phyloP scores from a whole-genome alignment of 2,113 vertebrate genomes.

The Laticauda colubrina region DNA sequence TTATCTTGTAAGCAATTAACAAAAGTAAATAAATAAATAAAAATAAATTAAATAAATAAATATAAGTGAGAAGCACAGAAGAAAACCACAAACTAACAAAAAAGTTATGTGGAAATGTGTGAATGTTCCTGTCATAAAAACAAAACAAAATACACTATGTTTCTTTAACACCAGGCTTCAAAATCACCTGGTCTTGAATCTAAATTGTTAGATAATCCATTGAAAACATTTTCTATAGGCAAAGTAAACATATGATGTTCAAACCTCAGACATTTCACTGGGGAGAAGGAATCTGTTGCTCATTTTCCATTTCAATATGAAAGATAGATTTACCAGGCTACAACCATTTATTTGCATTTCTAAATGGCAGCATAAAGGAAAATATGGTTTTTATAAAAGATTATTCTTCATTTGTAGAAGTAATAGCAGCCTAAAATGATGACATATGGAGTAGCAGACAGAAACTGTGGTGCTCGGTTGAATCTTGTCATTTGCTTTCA shows the following conservation, averaged over 20 bases:
- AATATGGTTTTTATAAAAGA: conserved; percentile 35
- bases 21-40: no score
- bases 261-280: conserved; percentile 21
- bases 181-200: not conserved
- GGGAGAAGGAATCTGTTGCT: conserved; percentile 39
- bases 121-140: conserved; percentile 29
- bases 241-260: not conserved
- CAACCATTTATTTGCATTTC: conserved; percentile 46
- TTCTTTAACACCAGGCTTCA: not conserved
- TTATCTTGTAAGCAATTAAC: no score
- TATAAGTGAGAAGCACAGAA: not conserved
- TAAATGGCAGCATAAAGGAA: conserved; percentile 34
- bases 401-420: conserved; percentile 42
- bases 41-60: no score
- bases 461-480: conserved; percentile 32
- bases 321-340: conserved; percentile 32
- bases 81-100: not conserved
- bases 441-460: conserved; percentile 53
- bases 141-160: not conserved
- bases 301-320: conserved; percentile 41
- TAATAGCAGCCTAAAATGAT: conserved; percentile 51
- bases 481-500: conserved; percentile 34
- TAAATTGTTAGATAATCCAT: not conserved
- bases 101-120: not conserved
- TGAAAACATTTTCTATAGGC: conserved; percentile 16